These are phyloP conservation scores for Crotophaga sulcirostris DNA, from an alignment of 2,113 vertebrate genomes.

Conservation along the genomic window DNA sequence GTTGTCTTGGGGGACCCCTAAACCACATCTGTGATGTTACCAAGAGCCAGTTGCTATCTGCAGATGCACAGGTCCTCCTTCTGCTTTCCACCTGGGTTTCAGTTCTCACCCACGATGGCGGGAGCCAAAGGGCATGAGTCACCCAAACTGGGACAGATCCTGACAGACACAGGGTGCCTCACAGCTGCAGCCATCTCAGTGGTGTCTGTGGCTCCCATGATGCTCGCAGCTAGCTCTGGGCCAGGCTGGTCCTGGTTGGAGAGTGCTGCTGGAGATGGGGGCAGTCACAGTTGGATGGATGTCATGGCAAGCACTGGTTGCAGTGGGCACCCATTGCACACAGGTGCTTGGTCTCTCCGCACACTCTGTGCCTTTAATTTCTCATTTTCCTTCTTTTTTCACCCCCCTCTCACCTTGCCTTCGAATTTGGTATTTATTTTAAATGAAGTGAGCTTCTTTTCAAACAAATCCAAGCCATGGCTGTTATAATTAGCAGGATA, in stretches of 20 bases:
- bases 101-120: fast-evolving
- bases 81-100: background rate
- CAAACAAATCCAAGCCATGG: constrained; percentile 28
- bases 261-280: too few relatives aligned
- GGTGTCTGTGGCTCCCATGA: fast-evolving
- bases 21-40: background rate
- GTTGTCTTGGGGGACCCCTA: background rate
- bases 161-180: fast-evolving
- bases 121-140: background rate
- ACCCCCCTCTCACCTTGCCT: background rate
- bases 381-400: background rate
- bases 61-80: background rate
- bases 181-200: fast-evolving
- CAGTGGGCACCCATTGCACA: background rate
- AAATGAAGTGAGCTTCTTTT: constrained; percentile 21
- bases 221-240: background rate
- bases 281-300: too few relatives aligned
- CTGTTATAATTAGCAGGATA: constrained; percentile 65
- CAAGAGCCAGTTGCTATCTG: background rate
- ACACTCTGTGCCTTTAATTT: background rate
- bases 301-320: too few relatives aligned
- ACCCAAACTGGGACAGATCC: background rate
- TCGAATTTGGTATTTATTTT: constrained; percentile 28
- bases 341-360: fast-evolving
- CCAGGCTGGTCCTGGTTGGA: background rate